Conservation (phyloP, 2,797 vertebrate genomes). For the Potorous gilbertii region DNA sequence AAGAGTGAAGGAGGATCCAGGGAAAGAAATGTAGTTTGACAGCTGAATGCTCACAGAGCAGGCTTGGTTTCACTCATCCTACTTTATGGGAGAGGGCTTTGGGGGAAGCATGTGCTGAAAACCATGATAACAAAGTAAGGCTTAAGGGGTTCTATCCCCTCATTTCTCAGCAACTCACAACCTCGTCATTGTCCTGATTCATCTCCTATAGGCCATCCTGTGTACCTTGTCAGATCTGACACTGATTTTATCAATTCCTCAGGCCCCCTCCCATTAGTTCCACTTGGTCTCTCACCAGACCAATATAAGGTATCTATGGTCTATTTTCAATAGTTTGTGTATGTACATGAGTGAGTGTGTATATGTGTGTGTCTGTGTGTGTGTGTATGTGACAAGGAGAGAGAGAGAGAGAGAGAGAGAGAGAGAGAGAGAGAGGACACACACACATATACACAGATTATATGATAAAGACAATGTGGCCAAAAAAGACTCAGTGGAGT, state of each 20-base stretch:
- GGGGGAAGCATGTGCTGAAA: accelerated
- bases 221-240: not conserved
- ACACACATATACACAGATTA: no score
- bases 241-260: not conserved
- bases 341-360: not conserved
- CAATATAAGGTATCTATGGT: not conserved
- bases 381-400: no score
- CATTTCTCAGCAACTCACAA: not conserved
- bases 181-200: not conserved
- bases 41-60: constrained; percentile 70
- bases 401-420: no score
- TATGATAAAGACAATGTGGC: no score
- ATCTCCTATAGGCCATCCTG: not conserved
- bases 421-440: accelerated
- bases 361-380: no score
- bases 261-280: not conserved
- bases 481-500: no score
- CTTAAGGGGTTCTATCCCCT: not conserved
- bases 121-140: not conserved
- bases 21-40: constrained; percentile 81
- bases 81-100: constrained; percentile 57
- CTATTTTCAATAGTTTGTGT: not conserved
- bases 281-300: not conserved
- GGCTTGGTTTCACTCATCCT: constrained; percentile 7
- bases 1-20: constrained; percentile 73